phyloP scores from a whole-genome alignment of 2,797 vertebrate genomes.

The Pogonophryne albipinna region DNA sequence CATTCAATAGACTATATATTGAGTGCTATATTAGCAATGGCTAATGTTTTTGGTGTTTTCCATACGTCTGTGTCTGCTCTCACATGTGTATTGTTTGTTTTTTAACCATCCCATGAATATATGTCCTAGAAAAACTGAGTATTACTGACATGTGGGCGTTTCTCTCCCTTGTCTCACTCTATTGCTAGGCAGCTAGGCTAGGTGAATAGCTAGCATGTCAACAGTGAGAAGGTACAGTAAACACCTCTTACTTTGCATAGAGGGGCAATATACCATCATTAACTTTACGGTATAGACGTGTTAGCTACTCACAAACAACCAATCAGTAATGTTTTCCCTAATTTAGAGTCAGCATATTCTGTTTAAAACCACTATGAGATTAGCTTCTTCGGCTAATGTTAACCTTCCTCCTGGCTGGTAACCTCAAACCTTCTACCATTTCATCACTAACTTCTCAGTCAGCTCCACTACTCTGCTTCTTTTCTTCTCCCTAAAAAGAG shows the following conservation, averaged over 20 bases:
- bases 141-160: constrained; percentile 31
- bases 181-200: constrained; percentile 28
- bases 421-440: constrained; percentile 80
- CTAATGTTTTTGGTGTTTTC: constrained; percentile 3
- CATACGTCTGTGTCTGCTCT: background rate
- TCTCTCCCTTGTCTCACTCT: constrained; percentile 5
- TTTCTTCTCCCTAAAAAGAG: constrained; percentile 98
- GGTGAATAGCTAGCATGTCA: constrained; percentile 48
- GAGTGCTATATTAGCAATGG: background rate
- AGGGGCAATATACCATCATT: background rate
- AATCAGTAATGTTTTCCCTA: background rate
- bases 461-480: constrained; percentile 97
- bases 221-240: constrained; percentile 14
- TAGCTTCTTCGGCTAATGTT: constrained; percentile 51
- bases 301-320: constrained; percentile 15
- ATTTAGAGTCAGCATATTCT: background rate
- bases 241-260: background rate
- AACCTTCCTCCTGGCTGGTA: constrained; percentile 58
- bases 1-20: background rate
- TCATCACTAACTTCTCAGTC: constrained; percentile 95
- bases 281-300: background rate
- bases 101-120: background rate
- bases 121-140: background rate
- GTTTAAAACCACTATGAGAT: constrained; percentile 17
- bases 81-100: background rate